Evolutionary conservation across 2,797 vertebrate genomes (phyloP).

Genomic region (Sebastes elongatus): DNA sequence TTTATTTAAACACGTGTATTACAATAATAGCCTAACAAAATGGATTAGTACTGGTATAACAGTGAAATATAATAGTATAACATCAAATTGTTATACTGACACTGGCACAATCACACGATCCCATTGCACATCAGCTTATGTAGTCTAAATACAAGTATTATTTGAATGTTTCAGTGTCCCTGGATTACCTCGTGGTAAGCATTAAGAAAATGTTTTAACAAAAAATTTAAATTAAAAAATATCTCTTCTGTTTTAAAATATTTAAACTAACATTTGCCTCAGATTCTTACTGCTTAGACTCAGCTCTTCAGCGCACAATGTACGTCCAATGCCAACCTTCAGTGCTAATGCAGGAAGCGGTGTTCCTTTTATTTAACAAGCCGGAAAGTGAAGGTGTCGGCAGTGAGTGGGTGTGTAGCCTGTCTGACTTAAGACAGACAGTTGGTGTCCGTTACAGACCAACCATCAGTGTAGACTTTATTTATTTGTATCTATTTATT

Average conservation of each 20-base stretch:
- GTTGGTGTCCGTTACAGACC: background rate
- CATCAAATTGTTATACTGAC: background rate
- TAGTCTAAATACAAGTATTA: background rate
- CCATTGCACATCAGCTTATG: too few relatives aligned
- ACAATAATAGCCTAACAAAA: background rate
- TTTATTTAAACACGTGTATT: background rate
- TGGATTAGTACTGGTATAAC: background rate
- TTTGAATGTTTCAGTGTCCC: background rate
- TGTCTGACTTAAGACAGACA: background rate
- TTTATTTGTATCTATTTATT: background rate
- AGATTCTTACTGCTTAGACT: background rate
- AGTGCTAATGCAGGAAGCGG: background rate
- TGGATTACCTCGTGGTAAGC: background rate
- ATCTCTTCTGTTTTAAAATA: background rate
- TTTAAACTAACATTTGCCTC: background rate
- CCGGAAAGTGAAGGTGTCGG: background rate
- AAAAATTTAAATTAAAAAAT: background rate
- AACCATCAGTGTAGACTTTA: background rate
- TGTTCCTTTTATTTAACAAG: background rate
- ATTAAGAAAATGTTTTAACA: background rate
- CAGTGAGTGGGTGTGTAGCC: background rate
- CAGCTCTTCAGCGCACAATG: background rate
- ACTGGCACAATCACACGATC: background rate
- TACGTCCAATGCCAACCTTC: background rate
- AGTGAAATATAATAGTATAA: background rate